Conservation (phyloP, 2,888 invertebrate genomes). For the Octodonta nipae region DNA sequence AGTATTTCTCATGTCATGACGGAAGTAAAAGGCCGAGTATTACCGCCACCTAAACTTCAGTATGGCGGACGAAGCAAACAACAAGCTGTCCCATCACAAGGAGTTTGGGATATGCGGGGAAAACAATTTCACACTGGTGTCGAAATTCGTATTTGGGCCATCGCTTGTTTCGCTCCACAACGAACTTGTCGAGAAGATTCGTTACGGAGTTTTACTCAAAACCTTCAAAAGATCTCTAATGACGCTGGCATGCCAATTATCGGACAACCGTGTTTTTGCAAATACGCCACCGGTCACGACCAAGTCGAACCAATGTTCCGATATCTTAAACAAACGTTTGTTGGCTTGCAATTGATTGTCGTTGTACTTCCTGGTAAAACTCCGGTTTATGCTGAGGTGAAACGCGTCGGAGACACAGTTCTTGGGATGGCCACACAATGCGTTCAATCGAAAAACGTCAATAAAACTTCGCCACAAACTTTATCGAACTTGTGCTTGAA, state of each 20-base stretch:
- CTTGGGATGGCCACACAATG: slow-evolving; percentile 99
- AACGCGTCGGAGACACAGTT: slow-evolving; percentile 97
- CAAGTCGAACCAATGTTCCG: slow-evolving; percentile 99
- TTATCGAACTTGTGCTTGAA: slow-evolving; percentile 97
- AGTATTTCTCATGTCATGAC: slow-evolving; percentile 98
- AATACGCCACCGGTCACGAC: slow-evolving; percentile 98
- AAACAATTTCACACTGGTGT: slow-evolving; percentile 99
- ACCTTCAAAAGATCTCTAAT: slow-evolving; percentile 96
- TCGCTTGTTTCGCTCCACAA: slow-evolving; percentile 98
- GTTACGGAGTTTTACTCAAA: slow-evolving; percentile 83
- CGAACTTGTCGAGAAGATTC: slow-evolving; percentile 95
- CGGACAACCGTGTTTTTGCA: slow-evolving; percentile 96
- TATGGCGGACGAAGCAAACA: slow-evolving; percentile 94
- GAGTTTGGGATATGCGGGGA: slow-evolving; percentile 99
- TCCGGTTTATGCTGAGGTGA: slow-evolving; percentile 98
- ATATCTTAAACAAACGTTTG: slow-evolving; percentile 93
- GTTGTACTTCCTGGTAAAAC: slow-evolving; percentile 98
- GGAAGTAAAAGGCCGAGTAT: slow-evolving; percentile 96
- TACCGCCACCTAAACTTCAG: slow-evolving; percentile 95
- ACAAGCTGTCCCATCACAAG: slow-evolving; percentile 95
- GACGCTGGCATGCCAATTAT: slow-evolving; percentile 99
- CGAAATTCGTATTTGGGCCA: slow-evolving; percentile 98
- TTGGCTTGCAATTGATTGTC: slow-evolving; percentile 88
- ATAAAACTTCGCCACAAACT: slow-evolving; percentile 98
- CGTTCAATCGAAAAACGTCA: slow-evolving; percentile 99